Percentiles rank a stretch among this genome's conserved stretches.
Evolutionary conservation across 2,113 vertebrate genomes (phyloP).

Genomic region (Percina caprodes): DNA sequence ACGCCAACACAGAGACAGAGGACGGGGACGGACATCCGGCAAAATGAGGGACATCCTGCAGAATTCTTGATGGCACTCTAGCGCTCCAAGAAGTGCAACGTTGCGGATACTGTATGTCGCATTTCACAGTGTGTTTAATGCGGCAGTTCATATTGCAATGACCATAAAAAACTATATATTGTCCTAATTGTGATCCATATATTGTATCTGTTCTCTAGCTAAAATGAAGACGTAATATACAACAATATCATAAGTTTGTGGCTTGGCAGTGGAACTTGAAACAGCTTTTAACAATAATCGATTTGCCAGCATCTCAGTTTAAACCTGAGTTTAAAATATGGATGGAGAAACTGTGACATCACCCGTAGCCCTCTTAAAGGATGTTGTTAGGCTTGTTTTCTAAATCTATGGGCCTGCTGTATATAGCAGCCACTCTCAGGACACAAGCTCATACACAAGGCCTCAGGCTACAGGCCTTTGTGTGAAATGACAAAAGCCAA

Average conservation of each 20-base stretch:
- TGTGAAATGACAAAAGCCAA: not conserved
- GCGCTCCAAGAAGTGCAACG: too few relatives aligned
- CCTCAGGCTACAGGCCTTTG: too few relatives aligned
- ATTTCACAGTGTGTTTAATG: too few relatives aligned
- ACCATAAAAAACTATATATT: too few relatives aligned
- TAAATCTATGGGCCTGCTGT: not conserved
- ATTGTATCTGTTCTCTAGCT: not conserved
- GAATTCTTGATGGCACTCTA: too few relatives aligned
- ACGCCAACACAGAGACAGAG: too few relatives aligned
- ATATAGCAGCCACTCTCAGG: not conserved
- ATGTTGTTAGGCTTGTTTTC: constrained; percentile 1
- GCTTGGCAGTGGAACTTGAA: not conserved
- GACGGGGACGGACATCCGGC: too few relatives aligned
- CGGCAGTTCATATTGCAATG: too few relatives aligned
- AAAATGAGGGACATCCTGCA: too few relatives aligned
- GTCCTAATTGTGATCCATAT: too few relatives aligned
- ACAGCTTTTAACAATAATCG: not conserved
- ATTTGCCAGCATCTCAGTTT: not conserved
- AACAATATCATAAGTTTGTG: not conserved
- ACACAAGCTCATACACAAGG: not conserved
- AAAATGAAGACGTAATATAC: not conserved
- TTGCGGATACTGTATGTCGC: too few relatives aligned
- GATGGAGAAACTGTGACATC: not conserved
- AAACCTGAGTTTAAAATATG: not conserved
- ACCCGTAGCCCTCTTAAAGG: not conserved